These are phyloP conservation scores for Characodon lateralis DNA, from an alignment of 2,797 vertebrate species.

Conservation along the genomic window DNA sequence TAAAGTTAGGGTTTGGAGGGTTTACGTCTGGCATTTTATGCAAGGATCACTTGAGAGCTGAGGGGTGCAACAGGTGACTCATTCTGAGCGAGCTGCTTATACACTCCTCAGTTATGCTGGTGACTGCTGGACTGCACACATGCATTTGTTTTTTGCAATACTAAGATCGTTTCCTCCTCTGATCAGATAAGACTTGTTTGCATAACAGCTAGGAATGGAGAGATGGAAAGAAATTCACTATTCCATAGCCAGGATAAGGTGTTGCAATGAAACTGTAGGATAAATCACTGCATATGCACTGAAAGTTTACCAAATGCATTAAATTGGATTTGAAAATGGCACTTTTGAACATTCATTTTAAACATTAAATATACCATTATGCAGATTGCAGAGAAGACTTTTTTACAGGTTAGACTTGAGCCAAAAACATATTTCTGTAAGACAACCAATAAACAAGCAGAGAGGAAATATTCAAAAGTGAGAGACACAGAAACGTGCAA, in stretches of 20 bases:
- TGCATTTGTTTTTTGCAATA: background rate
- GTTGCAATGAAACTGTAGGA: background rate
- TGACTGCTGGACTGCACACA: background rate
- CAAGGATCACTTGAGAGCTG: constrained; percentile 23
- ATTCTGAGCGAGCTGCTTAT: constrained; percentile 8
- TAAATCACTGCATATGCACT: too few species aligned
- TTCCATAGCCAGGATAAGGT: background rate
- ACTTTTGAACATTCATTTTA: background rate
- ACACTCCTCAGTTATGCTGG: constrained; percentile 7
- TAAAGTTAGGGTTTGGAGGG: background rate
- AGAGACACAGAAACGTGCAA: background rate
- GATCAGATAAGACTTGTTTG: background rate
- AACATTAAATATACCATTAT: background rate
- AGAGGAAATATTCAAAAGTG: background rate
- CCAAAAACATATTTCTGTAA: background rate
- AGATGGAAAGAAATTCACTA: background rate
- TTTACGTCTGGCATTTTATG: constrained; percentile 11
- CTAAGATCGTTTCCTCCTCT: background rate
- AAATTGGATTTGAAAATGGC: background rate
- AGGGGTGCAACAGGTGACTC: constrained; percentile 69
- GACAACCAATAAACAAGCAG: background rate
- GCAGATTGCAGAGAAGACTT: background rate
- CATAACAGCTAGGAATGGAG: background rate
- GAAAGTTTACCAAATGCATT: background rate
- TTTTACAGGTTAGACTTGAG: background rate